phyloP scores from a whole-genome alignment of 2,888 invertebrate species.

The Thereva nobilitata region DNA sequence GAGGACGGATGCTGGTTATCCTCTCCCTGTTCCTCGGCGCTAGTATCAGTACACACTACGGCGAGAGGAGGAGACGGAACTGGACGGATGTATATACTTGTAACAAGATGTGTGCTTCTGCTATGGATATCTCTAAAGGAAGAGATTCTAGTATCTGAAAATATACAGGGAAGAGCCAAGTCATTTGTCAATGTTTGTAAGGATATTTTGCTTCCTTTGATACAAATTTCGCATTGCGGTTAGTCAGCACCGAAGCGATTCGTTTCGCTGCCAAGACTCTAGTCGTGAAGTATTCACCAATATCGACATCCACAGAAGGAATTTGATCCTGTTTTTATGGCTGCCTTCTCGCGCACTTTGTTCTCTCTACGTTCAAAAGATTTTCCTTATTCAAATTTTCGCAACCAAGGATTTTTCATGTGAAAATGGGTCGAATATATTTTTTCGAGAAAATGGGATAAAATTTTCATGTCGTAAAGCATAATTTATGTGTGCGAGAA shows the following conservation, averaged over 20 bases:
- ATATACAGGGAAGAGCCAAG: slow-evolving; percentile 22
- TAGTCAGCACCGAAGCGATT: slow-evolving; percentile 26
- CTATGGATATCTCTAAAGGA: slow-evolving; percentile 18
- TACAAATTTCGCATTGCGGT: slow-evolving; percentile 34
- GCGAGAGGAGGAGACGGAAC: not conserved
- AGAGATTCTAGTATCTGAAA: slow-evolving; percentile 16
- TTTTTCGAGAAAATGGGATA: too few relatives aligned
- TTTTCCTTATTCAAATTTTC: too few relatives aligned
- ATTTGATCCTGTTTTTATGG: not conserved
- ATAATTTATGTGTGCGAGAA: too few relatives aligned
- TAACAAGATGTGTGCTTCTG: slow-evolving; percentile 14
- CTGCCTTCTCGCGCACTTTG: too few relatives aligned
- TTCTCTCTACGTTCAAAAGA: too few relatives aligned
- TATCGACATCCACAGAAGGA: slow-evolving; percentile 26
- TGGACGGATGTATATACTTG: not conserved
- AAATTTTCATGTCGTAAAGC: too few relatives aligned
- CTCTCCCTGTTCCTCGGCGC: not conserved
- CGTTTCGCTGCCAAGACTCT: slow-evolving; percentile 23
- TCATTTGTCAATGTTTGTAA: slow-evolving; percentile 34
- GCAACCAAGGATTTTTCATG: too few relatives aligned
- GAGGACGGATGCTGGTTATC: too few relatives aligned
- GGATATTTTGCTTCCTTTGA: slow-evolving; percentile 20
- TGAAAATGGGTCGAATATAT: too few relatives aligned
- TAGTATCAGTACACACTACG: not conserved
- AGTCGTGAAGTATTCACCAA: slow-evolving; percentile 15